Evolutionary conservation across 2,888 invertebrate genomes (phyloP).

Genomic region (Catocala fraxini): DNA sequence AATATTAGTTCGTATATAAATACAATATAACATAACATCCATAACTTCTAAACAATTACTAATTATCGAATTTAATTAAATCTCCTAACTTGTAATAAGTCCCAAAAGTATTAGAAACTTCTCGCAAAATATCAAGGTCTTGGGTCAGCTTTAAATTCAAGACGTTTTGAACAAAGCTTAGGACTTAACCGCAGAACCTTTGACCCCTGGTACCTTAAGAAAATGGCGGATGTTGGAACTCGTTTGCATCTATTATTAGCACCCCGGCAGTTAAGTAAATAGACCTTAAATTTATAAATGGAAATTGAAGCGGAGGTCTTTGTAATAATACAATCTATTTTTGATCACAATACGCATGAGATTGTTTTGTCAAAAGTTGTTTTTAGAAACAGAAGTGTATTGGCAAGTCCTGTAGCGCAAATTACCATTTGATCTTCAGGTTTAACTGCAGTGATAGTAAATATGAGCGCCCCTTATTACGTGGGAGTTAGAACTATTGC

Average conservation of each 20-base stretch:
- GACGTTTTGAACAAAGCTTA: conserved; percentile 10
- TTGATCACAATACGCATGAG: background rate
- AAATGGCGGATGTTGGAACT: conserved; percentile 7
- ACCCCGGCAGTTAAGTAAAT: conserved; percentile 1
- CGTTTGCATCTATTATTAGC: conserved; percentile 13
- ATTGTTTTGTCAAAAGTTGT: background rate
- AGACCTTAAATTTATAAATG: conserved; percentile 5
- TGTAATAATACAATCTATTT: background rate
- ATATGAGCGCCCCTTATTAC: no score
- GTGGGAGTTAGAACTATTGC: no score
- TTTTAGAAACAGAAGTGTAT: no score
- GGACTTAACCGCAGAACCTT: conserved; percentile 1
- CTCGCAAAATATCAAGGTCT: background rate
- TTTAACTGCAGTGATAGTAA: no score
- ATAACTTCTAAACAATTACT: no score
- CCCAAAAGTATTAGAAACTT: no score
- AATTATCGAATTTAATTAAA: no score
- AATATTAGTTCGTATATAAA: no score
- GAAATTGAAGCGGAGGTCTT: background rate
- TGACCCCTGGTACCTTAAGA: conserved; percentile 4
- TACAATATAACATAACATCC: no score
- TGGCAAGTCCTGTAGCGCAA: no score
- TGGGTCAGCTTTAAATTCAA: conserved; percentile 4
- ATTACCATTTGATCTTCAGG: no score
- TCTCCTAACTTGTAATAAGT: no score